Percentiles rank a stretch among this genome's conserved stretches.
phyloP scores from a whole-genome alignment of 2,888 invertebrate species.

The Oxytorus armatus region DNA sequence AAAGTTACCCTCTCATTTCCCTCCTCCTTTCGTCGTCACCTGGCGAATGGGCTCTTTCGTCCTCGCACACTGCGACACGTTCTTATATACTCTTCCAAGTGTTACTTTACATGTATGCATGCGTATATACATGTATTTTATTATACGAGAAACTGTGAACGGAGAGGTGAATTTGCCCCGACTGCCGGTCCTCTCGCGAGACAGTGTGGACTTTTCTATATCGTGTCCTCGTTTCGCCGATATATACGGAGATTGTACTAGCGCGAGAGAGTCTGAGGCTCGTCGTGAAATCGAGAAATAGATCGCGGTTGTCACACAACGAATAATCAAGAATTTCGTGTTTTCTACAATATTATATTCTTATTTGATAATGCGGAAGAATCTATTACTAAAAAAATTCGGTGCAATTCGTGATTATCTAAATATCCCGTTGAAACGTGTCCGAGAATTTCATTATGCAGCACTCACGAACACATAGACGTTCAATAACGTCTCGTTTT shows the following conservation, averaged over 20 bases:
- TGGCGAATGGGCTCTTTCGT: conserved; percentile 49
- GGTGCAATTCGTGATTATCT: too few relatives aligned
- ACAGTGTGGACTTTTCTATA: conserved; percentile 27
- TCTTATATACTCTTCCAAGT: conserved; percentile 14
- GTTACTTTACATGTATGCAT: conserved; percentile 6
- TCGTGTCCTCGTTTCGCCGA: conserved; percentile 51
- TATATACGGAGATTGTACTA: not conserved
- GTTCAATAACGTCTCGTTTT: conserved; percentile 40
- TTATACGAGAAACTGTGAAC: conserved; percentile 18
- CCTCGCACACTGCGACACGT: conserved; percentile 38
- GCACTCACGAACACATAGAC: conserved; percentile 27
- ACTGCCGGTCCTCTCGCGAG: conserved; percentile 17
- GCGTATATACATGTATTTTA: not conserved
- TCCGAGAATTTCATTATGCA: conserved; percentile 52
- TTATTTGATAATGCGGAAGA: too few relatives aligned
- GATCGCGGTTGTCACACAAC: too few relatives aligned
- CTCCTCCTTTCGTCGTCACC: conserved; percentile 54
- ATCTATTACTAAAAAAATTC: too few relatives aligned
- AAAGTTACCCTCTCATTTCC: conserved; percentile 79
- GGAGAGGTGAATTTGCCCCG: conserved; percentile 29
- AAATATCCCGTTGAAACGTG: conserved; percentile 44
- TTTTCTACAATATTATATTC: too few relatives aligned
- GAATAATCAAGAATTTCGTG: too few relatives aligned
- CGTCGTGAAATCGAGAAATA: too few relatives aligned
- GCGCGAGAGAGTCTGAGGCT: too few relatives aligned